Conservation (phyloP, 2,113 vertebrate genomes). For the Phaethon lepturus region DNA sequence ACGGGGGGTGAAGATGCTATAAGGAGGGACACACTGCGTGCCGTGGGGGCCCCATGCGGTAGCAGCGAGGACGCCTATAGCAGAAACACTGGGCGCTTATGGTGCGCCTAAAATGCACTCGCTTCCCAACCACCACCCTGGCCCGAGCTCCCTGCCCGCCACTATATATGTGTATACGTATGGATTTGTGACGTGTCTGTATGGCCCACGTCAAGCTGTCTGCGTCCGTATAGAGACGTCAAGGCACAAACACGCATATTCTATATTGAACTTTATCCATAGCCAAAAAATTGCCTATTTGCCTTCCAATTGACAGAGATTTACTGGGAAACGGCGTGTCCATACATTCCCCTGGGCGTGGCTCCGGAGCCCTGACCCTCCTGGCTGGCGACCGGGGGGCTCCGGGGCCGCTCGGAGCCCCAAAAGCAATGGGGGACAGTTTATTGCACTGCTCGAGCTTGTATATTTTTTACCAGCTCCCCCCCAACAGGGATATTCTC, state of each 20-base stretch:
- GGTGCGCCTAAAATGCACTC: rapidly evolving
- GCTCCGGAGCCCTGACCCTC: not conserved
- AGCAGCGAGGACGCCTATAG: rapidly evolving
- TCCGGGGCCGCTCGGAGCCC: not conserved
- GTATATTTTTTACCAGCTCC: not conserved
- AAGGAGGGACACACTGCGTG: not conserved
- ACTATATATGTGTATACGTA: rapidly evolving
- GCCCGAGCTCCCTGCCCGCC: not conserved
- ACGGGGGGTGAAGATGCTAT: rapidly evolving
- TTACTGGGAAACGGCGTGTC: not conserved
- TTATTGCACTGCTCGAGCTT: not conserved
- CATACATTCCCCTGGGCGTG: not conserved
- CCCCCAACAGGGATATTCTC: not conserved
- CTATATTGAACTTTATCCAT: not conserved
- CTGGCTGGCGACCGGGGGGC: not conserved
- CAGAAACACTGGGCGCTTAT: rapidly evolving
- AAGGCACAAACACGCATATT: rapidly evolving
- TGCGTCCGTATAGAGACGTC: not conserved
- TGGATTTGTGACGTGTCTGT: rapidly evolving
- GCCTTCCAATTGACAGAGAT: not conserved
- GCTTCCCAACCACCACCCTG: rapidly evolving
- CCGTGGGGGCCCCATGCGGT: not conserved
- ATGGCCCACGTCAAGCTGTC: not conserved
- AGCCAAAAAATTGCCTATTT: not conserved
- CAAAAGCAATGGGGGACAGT: not conserved